Base-by-base conservation (phyloP, 2,797 vertebrate genomes). In the Arnoldichthys spilopterus region DNA sequence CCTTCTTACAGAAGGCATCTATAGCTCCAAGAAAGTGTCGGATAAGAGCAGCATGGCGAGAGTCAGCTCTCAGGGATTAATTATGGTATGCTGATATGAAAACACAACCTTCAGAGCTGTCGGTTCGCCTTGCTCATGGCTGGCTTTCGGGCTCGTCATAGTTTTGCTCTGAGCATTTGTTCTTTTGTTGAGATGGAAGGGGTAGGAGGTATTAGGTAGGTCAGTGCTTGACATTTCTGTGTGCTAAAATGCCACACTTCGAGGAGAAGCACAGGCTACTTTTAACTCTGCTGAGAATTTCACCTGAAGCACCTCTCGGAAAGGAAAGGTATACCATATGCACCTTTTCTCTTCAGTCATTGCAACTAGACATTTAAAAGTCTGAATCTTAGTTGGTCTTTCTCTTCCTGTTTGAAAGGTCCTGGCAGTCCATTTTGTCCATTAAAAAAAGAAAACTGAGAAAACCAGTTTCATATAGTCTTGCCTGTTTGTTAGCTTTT, bases 41-140 rank as follows among this genome's bases (percentile, higher is more conserved):
- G 56, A 78, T 67, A 66, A 83, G 74, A 76, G 70, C 58, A 34
- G 28, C 11, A 68, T 53, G 62, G 56, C 2, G 37, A 73, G 47
- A 30, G 63, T 67, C 70, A 74, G 76, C 72, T 82, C 82, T 81
- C 11, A 61, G 73, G 80, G 80, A 87, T 84, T 81, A 83, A 87
- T 84, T 79, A 79, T 59, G 68, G 72, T 75, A 59, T 47, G 63
- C 73, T 79, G 80, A 85, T 84, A 72, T 78, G 69, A 77, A 74
- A 79, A 77, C 67, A 78, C 67, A 28, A 82, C 75, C 71, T 54
- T 22, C 37, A 32, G 43, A 67, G 43, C 61, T 78, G 79, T 80
- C 37, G 45, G 45, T 69, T 66, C 1, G 28, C 47, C 20, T 58
- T 69, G 43, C 73, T 61, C 26, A 49, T 76, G 49, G 51, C 67